Base-by-base conservation (phyloP, 2,888 invertebrate genomes). In the Limnephilus marmoratus region DNA sequence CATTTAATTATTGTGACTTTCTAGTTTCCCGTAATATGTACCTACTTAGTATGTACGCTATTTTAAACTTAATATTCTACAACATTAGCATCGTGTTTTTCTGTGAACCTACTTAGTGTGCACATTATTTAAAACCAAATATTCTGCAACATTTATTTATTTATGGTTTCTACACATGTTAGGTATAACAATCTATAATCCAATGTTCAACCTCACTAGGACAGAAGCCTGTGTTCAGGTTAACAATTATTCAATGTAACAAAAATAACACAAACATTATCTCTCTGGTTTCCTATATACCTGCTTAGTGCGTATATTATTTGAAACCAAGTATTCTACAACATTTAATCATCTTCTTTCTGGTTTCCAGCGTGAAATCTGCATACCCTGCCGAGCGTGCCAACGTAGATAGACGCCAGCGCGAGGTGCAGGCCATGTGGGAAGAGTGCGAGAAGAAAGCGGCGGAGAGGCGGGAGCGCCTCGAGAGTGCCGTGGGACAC, bases 401-500 rank as follows among this genome's bases (percentile, higher is more conserved):
- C 0, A 99, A 98, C 95, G 99, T 99, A 0, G 98, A 98, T 92
- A 96, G 96, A 1, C 97, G 98, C 15, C 98, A 99, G 95, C 97
- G 97, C 93, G 98, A 99, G 95, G 98, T 99, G 91, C 97, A 98
- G 94, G 97, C 97, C 93, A 96, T 99, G 95, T 99, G 99, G 99
- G 97, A 97, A 94, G 97, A 98, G 94, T 98, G 99, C 88, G 97
- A 98, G 95, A 97, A 97, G 53, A 98, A 98, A 94, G 99, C 99
- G 0, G 97, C 97, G 15, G 98, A 98, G 94, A 96, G 99, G 0
- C 97, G 99, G 94, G 97, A 97, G 0, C 96, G 98, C 87, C 96
- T 99, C 68, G 99, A 99, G 95, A 98, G 98, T 94, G 99, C 99
- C 2, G 99, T 99, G 4, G 99, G 99, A 0, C 98, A 98, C 94